Base-by-base conservation (phyloP, 2,113 vertebrate species). In the Columba janthina region DNA sequence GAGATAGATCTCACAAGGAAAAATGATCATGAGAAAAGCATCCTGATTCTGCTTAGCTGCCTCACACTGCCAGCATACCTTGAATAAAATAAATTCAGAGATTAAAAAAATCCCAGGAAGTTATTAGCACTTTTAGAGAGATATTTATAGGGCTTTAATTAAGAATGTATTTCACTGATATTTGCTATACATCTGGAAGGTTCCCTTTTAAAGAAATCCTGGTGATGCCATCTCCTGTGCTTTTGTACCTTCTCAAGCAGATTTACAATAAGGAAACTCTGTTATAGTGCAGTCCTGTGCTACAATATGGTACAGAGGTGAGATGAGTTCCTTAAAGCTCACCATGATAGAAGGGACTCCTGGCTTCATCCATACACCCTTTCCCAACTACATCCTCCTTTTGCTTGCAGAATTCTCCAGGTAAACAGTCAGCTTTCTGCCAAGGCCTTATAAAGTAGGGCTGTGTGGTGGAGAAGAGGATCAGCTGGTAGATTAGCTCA, bases 81-180 rank as follows among this genome's bases (percentile, higher is more conserved):
- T 73, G 40, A 88, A 40, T n/a, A 28, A 93, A 76, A 65, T 70
- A 28, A 74, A 31, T 50, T 82, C n/a, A 38, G 53, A 88, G 71
- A 80, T 51, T 73, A 87, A 65, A 66, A 77, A 85, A 90, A 57
- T 44, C n/a, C 62, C 91, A 70, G 66, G 73, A 91, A 93, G 31
- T 73, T 42, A 87, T 44, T 69, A 79, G 9, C 2, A 5, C 29
- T 70, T 94, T 90, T 50, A 60, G 71, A 92, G 60, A 87, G 19
- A 31, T 60, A 85, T 79, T 85, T 75, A 56, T 34, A 85, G 26
- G 34, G 24, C 36, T 83, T 66, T 64, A 76, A 93, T 85, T 91
- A 82, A 78, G 69, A 71, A 67, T 2, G 0, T 14, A 22, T 80
- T 77, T 89, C 54, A 54, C 34, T 40, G 1, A 11, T 85, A 73